Base-by-base conservation (phyloP, 2,113 vertebrate species). In the Prochilodus magdalenae region DNA sequence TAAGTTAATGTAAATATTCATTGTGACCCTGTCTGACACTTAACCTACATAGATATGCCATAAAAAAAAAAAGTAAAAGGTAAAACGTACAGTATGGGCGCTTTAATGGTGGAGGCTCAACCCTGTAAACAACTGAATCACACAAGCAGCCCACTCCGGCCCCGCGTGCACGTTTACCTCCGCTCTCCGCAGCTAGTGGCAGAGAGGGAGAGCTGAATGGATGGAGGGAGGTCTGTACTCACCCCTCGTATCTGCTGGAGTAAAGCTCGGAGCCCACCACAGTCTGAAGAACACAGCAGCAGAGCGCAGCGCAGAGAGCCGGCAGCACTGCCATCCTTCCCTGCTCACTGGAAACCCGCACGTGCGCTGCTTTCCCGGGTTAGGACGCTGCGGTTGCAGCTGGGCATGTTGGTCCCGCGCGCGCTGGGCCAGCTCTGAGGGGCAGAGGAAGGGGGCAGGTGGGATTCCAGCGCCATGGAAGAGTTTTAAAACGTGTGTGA, bases 171-270 rank as follows among this genome's bases (percentile, higher is more conserved):
- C 44, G 7, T 7, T 16, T 3, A 51, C 15, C 7, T 15, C 49
- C 13, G 7, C 1, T 14, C 14, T 3, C 49, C 5, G 13, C 13
- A 51, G 49, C 15, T 51, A 51, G 1, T 2, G 16, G 49, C 15
- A 51, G 5, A 44, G 20, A 20, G 18, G 33, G 22, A 47, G 44
- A n/a, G 15, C 55, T 70, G 75, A 44, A 83, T 73, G 30, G 53
- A 60, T 69, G 53, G 60, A 40, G 11, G 53, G 60, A 40, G 11
- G 51, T 27, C 40, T 88, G 81, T 74, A 93, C 94, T 94, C 91
- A 95, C 94, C 94, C 94, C 76, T 82, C 86, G 77, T 95, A 95
- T 86, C 93, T 94, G 90, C 93, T 94, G 90, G 89, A 93, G 88
- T 94, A 95, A 53, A 92, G 91, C 72, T 79, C 85, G 60, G 88